Conservation (phyloP, 2,888 invertebrate species). For the Bruchidius siliquastri region DNA sequence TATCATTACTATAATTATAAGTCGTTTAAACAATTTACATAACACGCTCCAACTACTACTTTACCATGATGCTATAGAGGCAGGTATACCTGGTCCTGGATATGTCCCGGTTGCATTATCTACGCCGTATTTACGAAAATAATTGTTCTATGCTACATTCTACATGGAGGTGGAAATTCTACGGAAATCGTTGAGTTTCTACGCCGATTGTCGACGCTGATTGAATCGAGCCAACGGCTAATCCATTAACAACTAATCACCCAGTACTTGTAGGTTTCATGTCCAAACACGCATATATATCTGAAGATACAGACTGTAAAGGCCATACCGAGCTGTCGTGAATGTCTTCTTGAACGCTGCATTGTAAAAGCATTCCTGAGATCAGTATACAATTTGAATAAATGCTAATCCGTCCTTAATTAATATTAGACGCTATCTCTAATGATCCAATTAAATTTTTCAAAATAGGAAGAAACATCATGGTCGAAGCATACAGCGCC, state of each 20-base stretch:
- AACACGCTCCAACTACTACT: too few species aligned
- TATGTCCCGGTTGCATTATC: too few species aligned
- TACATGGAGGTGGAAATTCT: too few species aligned
- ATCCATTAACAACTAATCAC: neutral
- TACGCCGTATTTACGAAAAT: too few species aligned
- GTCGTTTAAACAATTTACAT: too few species aligned
- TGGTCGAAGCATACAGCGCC: neutral
- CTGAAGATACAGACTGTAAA: neutral
- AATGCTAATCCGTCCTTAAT: neutral
- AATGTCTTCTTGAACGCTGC: neutral
- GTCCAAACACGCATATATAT: neutral
- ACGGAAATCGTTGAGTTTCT: too few species aligned
- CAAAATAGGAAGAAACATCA: constrained; percentile 5
- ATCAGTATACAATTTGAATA: neutral
- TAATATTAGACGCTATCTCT: constrained; percentile 1
- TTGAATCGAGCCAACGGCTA: neutral
- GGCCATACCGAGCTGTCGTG: neutral
- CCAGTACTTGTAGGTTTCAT: neutral
- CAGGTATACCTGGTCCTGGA: too few species aligned
- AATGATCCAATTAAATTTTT: constrained; percentile 9
- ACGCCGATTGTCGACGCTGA: too few species aligned
- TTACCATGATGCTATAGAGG: too few species aligned
- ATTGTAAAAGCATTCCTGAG: neutral
- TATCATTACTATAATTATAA: too few species aligned
- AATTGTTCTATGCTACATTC: too few species aligned